Evolutionary conservation across 2,888 invertebrate species (phyloP), one percentile per base, ranked within the genome.

Genomic region (Rhabditoides inermis): DNA sequence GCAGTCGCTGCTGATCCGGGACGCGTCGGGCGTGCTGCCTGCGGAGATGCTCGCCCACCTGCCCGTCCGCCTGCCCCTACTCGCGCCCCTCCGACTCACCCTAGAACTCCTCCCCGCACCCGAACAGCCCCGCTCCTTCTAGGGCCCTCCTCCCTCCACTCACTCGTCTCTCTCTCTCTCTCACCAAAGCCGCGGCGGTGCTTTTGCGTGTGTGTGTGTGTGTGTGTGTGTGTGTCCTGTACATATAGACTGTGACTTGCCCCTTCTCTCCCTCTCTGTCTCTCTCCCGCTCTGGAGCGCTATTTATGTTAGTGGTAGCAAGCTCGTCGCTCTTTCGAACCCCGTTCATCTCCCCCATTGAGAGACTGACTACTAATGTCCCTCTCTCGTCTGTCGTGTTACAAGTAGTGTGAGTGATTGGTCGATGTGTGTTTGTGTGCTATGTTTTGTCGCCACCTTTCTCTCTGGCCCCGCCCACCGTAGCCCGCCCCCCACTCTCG

Each of bases 81-180:
- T 45, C 44, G 62, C 49, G 37, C 57, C 65, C n/a, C 28, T 65
- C 7, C 56, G 63, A 23, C 52, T 71, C 40, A 63, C 64, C 18
- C 65, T 71, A 47, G 68, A 71, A n/a, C 59, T 70, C 23, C 45
- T 56, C 15, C 70, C 71, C 3, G 48, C 55, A 10, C 58, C 63
- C 18, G 44, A 12, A 18, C 15, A 39, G 22, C 40, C 40, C 12
- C 6, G 18, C n/a, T 20, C 40, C n/a, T n/a, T n/a, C n/a, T n/a
- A n/a, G n/a, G n/a, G n/a, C n/a, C n/a, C n/a, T n/a, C n/a, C n/a
- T n/a, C n/a, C n/a, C n/a, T n/a, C n/a, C n/a, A n/a, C n/a, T n/a
- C 12, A 39, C 40, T 20, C 12, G 39, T 7, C 18, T 15, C 39
- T 15, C 32, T 12, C 10, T 32, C 12, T 32, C 32, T 10, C 32